Conservation (phyloP, 2,888 invertebrate genomes). For the Yponomeuta evonymella region DNA sequence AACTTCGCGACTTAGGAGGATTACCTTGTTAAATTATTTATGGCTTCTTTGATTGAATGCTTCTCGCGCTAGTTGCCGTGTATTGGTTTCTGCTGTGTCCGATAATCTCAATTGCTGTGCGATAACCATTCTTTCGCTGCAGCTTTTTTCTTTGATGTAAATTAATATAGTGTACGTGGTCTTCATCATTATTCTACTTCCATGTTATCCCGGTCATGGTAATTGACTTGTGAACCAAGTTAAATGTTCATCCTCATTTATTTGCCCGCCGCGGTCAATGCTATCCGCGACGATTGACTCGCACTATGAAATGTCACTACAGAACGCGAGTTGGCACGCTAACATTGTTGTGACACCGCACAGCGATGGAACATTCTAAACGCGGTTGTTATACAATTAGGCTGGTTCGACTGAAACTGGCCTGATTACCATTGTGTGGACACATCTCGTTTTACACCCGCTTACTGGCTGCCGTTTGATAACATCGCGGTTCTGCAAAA, state of each 20-base stretch:
- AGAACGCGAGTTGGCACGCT: background rate
- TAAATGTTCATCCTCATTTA: background rate
- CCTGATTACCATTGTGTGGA: background rate
- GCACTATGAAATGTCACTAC: background rate
- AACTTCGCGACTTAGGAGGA: too few species aligned
- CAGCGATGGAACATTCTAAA: background rate
- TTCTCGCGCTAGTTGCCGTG: background rate
- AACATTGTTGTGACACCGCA: background rate
- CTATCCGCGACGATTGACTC: background rate
- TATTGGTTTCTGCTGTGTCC: background rate
- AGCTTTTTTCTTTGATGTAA: too few species aligned
- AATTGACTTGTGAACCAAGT: background rate
- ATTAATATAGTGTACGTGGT: too few species aligned
- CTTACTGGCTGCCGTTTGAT: background rate
- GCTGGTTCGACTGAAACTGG: background rate
- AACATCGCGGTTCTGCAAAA: constrained; percentile 1
- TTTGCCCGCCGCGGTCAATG: background rate
- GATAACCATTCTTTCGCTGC: background rate
- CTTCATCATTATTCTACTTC: too few species aligned
- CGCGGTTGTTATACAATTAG: background rate
- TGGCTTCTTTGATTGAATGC: background rate
- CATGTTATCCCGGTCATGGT: too few species aligned
- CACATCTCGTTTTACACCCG: background rate
- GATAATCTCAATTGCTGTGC: background rate
- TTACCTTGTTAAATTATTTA: background rate